Evolutionary conservation across 2,797 vertebrate genomes (phyloP).

Genomic region (Helarctos malayanus): DNA sequence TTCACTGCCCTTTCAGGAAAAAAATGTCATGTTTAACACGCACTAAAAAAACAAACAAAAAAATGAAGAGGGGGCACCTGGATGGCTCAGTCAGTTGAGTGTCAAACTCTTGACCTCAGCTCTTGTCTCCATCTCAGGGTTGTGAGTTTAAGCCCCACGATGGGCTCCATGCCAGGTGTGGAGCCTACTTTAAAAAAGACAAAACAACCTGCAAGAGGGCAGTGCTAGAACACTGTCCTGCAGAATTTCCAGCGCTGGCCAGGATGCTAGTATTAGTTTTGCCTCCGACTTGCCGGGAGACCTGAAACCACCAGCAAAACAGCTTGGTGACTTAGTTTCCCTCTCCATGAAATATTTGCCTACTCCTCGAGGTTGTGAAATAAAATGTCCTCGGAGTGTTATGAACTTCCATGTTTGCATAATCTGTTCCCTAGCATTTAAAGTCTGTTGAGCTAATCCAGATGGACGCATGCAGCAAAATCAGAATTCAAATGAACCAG

Average conservation of each 20-base stretch:
- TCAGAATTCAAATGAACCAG: conserved; percentile 79
- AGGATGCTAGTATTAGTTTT: conserved; percentile 36
- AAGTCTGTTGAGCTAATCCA: conserved; percentile 63
- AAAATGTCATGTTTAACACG: conserved; percentile 8
- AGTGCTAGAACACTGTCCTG: neutral
- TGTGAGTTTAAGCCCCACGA: neutral
- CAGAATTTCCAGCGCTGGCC: conserved; percentile 25
- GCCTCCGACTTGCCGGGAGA: neutral
- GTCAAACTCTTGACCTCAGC: neutral
- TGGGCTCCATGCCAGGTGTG: neutral
- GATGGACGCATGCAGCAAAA: conserved; percentile 57
- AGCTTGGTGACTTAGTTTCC: conserved; percentile 71
- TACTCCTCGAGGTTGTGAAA: conserved; percentile 22
- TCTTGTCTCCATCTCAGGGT: neutral
- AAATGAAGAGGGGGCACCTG: neutral
- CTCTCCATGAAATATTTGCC: conserved; percentile 47
- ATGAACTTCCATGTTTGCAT: conserved; percentile 28
- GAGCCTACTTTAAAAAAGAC: neutral
- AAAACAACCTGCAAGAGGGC: neutral
- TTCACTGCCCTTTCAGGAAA: neutral
- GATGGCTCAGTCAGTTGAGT: neutral
- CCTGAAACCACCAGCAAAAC: neutral
- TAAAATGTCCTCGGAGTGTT: conserved; percentile 36
- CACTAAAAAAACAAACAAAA: too few species aligned
- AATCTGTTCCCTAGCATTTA: conserved; percentile 62